These are phyloP conservation scores for Odontomachus brunneus DNA, from an alignment of 1,140 invertebrate species.

Conservation along the genomic window DNA sequence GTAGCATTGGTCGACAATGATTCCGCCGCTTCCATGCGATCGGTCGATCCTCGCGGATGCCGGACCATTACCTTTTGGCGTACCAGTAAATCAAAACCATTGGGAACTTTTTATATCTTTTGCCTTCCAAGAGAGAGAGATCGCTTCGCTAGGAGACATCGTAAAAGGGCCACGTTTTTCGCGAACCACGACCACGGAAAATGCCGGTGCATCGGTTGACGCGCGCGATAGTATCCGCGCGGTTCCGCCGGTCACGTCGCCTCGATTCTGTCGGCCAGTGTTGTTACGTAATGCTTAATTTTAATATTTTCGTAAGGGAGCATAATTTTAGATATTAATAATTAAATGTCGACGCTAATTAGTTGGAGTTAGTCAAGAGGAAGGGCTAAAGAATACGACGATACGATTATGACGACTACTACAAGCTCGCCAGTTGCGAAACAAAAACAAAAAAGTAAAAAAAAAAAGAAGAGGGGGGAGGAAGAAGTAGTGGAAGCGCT, in stretches of 20 bases:
- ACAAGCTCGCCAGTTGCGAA: constrained; percentile 44
- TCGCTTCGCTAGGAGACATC: constrained; percentile 31
- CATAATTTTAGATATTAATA: constrained; percentile 60
- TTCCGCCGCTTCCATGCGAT: constrained; percentile 51
- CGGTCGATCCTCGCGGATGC: constrained; percentile 48
- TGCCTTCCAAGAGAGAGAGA: constrained; percentile 48
- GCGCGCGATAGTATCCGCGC: constrained; percentile 35
- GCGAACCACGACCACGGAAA: neutral
- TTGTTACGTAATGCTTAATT: constrained; percentile 61
- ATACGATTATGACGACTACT: constrained; percentile 63
- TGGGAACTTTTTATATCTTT: constrained; percentile 53
- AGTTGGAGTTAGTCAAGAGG: constrained; percentile 58
- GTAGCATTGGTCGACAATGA: constrained; percentile 61
- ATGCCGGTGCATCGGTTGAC: neutral
- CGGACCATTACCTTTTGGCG: constrained; percentile 36
- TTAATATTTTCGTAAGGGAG: constrained; percentile 60
- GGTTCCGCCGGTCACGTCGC: constrained; percentile 49
- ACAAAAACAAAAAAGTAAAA: neutral
- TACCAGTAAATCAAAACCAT: constrained; percentile 54
- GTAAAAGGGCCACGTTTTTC: constrained; percentile 42
- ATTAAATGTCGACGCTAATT: constrained; percentile 62
- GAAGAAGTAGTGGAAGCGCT: constrained; percentile 13
- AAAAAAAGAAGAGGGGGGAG: neutral
- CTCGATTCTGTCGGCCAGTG: constrained; percentile 61
- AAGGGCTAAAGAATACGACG: constrained; percentile 50